phyloP scores from a whole-genome alignment of 2,113 vertebrate species.

The Ranitomeya imitator region DNA sequence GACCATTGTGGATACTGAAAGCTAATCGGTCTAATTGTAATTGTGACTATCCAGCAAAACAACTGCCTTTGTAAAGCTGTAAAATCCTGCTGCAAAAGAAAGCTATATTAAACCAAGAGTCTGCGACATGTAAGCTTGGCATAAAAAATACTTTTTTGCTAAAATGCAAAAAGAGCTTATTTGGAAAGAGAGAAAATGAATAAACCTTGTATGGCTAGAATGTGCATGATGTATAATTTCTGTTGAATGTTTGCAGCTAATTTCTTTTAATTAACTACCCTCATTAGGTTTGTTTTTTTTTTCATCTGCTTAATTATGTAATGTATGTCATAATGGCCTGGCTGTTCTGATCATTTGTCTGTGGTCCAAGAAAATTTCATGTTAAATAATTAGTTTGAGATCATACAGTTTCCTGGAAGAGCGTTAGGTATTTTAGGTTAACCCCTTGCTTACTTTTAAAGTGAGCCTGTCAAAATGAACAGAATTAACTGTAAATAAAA shows the following conservation, averaged over 20 bases:
- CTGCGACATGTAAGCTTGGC: constrained; percentile 31
- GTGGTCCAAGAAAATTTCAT: constrained; percentile 47
- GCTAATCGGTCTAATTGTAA: constrained; percentile 7
- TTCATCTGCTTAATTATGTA: constrained; percentile 54
- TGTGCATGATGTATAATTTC: constrained; percentile 53
- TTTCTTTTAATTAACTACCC: constrained; percentile 58
- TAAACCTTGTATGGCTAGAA: constrained; percentile 46
- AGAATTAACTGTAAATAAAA: not conserved
- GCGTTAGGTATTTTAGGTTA: constrained; percentile 35
- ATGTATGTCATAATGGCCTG: constrained; percentile 51
- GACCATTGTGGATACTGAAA: constrained; percentile 22
- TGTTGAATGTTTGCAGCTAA: constrained; percentile 55
- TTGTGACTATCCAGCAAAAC: constrained; percentile 31
- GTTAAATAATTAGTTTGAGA: constrained; percentile 49
- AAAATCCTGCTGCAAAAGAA: constrained; percentile 13
- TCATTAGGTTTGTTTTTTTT: constrained; percentile 51
- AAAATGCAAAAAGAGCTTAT: constrained; percentile 50
- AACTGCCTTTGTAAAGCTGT: constrained; percentile 20
- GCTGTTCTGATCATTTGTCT: constrained; percentile 53
- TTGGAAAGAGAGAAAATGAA: constrained; percentile 26
- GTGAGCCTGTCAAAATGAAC: not conserved
- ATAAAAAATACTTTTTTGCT: constrained; percentile 49
- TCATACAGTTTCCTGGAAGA: constrained; percentile 32
- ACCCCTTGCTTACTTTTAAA: constrained; percentile 6
- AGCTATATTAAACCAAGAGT: constrained; percentile 26